phyloP scores from a whole-genome alignment of 2,797 vertebrate species.

The Pterois miles region DNA sequence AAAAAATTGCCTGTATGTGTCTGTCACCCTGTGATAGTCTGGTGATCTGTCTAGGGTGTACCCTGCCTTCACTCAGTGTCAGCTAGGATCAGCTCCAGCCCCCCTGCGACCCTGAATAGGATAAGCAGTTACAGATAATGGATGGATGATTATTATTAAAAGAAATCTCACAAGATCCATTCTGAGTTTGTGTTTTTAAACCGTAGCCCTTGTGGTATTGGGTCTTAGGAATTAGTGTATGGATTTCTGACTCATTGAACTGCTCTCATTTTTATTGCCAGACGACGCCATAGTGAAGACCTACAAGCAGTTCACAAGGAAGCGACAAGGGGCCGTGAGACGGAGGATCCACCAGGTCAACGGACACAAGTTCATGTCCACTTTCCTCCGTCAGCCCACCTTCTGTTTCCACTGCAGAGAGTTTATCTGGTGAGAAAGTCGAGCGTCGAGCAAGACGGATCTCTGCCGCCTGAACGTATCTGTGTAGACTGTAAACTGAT shows the following conservation, averaged over 20 bases:
- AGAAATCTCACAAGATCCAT: not conserved
- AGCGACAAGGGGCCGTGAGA: slow-evolving; percentile 91
- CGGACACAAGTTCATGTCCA: slow-evolving; percentile 99
- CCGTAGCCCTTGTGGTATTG: not conserved
- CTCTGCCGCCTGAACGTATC: not conserved
- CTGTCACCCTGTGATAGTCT: no score
- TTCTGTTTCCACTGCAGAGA: slow-evolving; percentile 98
- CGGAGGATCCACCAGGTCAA: slow-evolving; percentile 95
- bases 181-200: not conserved
- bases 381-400: slow-evolving; percentile 94
- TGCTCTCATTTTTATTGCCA: slow-evolving; percentile 28
- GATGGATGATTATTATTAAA: not conserved
- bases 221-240: not conserved
- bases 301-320: slow-evolving; percentile 91
- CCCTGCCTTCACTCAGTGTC: no score
- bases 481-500: slow-evolving; percentile 15
- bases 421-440: slow-evolving; percentile 93
- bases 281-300: slow-evolving; percentile 74
- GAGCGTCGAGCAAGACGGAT: rapidly evolving
- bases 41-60: no score
- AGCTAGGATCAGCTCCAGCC: no score
- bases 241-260: not conserved
- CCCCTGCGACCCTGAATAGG: no score
- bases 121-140: no score
- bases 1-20: no score